A percentile compares a stretch with the other conserved stretches of the same genome.
Conservation (phyloP, 2,888 invertebrate genomes). For the Rhingia rostrata region DNA sequence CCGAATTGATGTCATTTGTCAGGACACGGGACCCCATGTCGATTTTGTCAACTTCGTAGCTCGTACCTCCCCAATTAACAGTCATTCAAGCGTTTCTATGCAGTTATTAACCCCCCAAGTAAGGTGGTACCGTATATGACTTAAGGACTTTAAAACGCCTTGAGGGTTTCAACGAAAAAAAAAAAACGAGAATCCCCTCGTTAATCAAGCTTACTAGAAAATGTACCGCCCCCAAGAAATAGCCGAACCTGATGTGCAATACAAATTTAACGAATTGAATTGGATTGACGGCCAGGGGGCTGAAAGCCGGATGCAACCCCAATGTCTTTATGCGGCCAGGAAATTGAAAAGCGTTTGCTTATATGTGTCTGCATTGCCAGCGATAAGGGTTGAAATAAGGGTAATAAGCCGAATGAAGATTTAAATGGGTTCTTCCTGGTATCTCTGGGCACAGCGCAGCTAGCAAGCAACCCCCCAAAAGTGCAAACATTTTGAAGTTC, state of each 20-base stretch:
- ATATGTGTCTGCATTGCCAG: conserved; percentile 44
- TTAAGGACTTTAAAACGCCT: conserved; percentile 50
- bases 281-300: conserved; percentile 46
- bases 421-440: conserved; percentile 62
- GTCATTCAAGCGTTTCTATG: conserved; percentile 42
- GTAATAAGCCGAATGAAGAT: conserved; percentile 49
- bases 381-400: conserved; percentile 61
- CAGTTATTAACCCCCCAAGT: conserved; percentile 48
- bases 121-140: not conserved
- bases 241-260: conserved; percentile 41
- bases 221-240: not conserved
- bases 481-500: conserved; percentile 51
- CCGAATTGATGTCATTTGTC: conserved; percentile 37
- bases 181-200: conserved; percentile 48
- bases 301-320: conserved; percentile 66
- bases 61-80: conserved; percentile 43
- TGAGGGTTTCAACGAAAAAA: conserved; percentile 37
- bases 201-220: conserved; percentile 60
- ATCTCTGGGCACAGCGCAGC: conserved; percentile 20
- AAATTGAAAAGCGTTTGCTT: conserved; percentile 64
- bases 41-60: not conserved
- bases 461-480: conserved; percentile 30
- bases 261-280: conserved; percentile 62
- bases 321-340: conserved; percentile 54
- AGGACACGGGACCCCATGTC: conserved; percentile 10